Evolutionary conservation across 2,113 vertebrate genomes (phyloP), one percentile per base, ranked within the genome.

Genomic region (Campylomormyrus tamandua): DNA sequence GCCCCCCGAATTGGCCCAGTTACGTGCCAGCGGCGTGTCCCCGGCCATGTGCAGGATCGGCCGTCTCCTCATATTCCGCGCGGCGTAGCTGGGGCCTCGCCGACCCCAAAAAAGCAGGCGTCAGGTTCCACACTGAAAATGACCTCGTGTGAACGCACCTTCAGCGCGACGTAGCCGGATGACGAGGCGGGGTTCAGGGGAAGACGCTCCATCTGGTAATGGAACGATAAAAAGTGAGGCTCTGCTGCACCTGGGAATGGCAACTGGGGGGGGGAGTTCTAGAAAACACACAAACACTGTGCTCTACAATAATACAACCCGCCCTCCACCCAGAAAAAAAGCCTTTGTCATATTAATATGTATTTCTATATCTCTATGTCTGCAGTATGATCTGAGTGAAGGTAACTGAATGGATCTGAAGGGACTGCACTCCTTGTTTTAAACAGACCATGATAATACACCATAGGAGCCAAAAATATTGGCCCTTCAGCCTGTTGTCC

Each of bases 161-260:
- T 9, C n/a, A 15, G n/a, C 13, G 3, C 10, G 5, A 0, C 24
- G 46, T 11, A 3, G 53, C 87, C 5, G 24, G n/a, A 4, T 21
- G 87, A 74, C 1, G 49, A 31, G 11, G 45, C 13, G 9, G 45
- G 9, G 8, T 62, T 52, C 66, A 87, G 90, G 21, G 48, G 31
- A 17, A 17, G 70, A 27, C 5, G 50, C 85, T 27, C 85, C 53
- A 56, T 21, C 83, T 77, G 74, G 85, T 84, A 91, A 91, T 88
- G 89, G 77, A 58, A 83, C 89, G 85, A 89, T 87, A 85, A 89
- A 89, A 88, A 66, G 87, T 87, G 90, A 91, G 84, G 85, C 70
- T 88, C 70, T 46, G 88, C 88, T 87, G 52, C 86, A 52, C 49
- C 87, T 56, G 88, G 84, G 84, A 49, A 74, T 21, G 24, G 19